Base-by-base conservation (phyloP, 2,888 invertebrate species). In the Yponomeuta cagnagella region DNA sequence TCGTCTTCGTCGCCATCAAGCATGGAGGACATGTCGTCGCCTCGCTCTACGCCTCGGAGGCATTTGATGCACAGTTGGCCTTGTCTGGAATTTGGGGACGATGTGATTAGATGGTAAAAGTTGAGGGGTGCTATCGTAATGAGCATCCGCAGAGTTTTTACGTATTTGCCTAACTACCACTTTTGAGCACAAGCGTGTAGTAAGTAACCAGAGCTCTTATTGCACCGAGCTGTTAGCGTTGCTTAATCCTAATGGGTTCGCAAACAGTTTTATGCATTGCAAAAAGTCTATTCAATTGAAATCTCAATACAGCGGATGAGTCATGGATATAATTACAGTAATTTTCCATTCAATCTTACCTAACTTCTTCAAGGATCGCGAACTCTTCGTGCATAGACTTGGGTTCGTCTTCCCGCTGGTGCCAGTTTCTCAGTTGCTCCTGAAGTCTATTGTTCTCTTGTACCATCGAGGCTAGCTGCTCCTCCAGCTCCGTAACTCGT, bases 381-480 rank as follows among this genome's bases (percentile, higher is more conserved):
- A 97, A 94, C 85, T 97, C 97, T 79, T 97, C 97, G 77, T 97
- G 96, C 87, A 96, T 94, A 71, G 95, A 95, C 83, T 96, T 96
- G 83, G 96, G 95, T 80, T 96, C 96, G 76, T 96, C 95, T 70
- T 96, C 96, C 80, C 92, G 86, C 75, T 93, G 94, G 74, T 93
- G 93, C 88, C 94, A 93, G 75, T 94, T 93, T 75, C 93, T 92
- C 74, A 96, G 82, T 78, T 96, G 95, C 71, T 95, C 95, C 77
- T 96, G 95, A 76, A 96, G 86, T 75, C 94, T 91, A 74, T 94
- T 93, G 80, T 96, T 96, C 78, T 96, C 96, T 81, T 95, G 94
- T 33, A 95, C 89, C 80, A 96, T 89, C 8, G 94, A 93, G 48
- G 95, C 93, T 72, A 97, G 83, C 82, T 97, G 96, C 79, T 96